Evolutionary conservation across 2,888 invertebrate species (phyloP).

Genomic region (Epirrhoe alternata): DNA sequence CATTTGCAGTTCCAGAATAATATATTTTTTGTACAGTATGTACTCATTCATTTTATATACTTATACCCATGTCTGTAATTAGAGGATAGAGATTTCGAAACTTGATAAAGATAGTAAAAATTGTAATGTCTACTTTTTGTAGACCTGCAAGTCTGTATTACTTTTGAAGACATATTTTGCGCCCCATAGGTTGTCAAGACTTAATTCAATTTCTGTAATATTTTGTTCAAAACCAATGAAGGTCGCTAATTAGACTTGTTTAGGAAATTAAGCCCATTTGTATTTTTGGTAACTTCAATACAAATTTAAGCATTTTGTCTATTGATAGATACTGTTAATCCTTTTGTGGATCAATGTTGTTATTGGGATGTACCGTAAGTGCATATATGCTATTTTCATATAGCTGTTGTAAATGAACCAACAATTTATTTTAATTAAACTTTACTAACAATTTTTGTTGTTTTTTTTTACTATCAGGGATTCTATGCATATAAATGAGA

Average conservation of each 20-base stretch:
- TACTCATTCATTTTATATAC: conserved; percentile 25
- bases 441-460: conserved; percentile 33
- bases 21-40: conserved; percentile 38
- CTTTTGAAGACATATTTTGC: neutral
- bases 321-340: neutral
- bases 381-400: conserved; percentile 31
- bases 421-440: conserved; percentile 43
- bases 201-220: neutral
- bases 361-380: conserved; percentile 2
- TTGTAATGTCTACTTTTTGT: conserved; percentile 3
- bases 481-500: conserved; percentile 61
- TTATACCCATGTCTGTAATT: conserved; percentile 19
- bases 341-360: conserved; percentile 5
- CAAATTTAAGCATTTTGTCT: conserved; percentile 1
- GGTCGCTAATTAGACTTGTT: neutral
- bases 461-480: conserved; percentile 10
- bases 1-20: conserved; percentile 21
- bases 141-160: neutral
- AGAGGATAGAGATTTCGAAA: conserved; percentile 10
- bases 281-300: neutral
- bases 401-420: conserved; percentile 38
- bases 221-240: neutral
- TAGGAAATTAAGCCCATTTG: neutral
- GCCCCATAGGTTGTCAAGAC: neutral
- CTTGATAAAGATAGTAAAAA: conserved; percentile 13